These are phyloP conservation scores for Phyllostomus hastatus DNA, from an alignment of 2,113 vertebrate genomes.

Conservation along the genomic window DNA sequence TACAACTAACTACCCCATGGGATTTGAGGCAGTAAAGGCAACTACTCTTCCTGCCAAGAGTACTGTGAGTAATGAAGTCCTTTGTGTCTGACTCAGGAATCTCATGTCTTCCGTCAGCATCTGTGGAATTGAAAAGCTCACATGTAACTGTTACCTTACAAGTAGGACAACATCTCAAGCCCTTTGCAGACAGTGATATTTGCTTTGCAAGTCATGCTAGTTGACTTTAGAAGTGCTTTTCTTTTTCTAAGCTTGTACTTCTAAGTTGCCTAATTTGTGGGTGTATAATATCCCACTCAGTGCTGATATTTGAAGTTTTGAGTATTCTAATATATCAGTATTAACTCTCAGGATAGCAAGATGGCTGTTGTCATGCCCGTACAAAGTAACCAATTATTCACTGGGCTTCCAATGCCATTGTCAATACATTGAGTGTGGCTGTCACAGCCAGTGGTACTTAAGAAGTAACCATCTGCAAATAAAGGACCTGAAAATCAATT, in stretches of 20 bases:
- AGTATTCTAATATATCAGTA: background rate
- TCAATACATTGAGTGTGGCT: background rate
- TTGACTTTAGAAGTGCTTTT: background rate
- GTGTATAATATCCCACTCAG: background rate
- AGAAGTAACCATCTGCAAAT: constrained; percentile 13
- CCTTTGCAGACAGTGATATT: background rate
- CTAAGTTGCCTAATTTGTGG: background rate
- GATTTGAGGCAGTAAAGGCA: background rate
- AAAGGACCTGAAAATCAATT: background rate
- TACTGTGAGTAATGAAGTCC: background rate
- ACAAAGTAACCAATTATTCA: background rate
- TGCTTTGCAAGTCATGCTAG: background rate
- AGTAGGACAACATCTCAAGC: background rate
- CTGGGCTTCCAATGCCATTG: background rate
- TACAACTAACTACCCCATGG: rapidly evolving
- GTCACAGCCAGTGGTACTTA: background rate
- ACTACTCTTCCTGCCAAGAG: rapidly evolving
- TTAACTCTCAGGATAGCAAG: background rate
- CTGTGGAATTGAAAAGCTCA: background rate
- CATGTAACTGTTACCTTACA: background rate
- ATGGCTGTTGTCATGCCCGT: background rate
- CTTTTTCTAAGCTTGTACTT: background rate
- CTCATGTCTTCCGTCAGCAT: background rate
- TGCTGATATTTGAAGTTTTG: background rate
- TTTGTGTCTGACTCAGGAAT: background rate